These are phyloP conservation scores for Masnerella sp. DNA, from an alignment of 2,888 invertebrate genomes.

Conservation along the genomic window DNA sequence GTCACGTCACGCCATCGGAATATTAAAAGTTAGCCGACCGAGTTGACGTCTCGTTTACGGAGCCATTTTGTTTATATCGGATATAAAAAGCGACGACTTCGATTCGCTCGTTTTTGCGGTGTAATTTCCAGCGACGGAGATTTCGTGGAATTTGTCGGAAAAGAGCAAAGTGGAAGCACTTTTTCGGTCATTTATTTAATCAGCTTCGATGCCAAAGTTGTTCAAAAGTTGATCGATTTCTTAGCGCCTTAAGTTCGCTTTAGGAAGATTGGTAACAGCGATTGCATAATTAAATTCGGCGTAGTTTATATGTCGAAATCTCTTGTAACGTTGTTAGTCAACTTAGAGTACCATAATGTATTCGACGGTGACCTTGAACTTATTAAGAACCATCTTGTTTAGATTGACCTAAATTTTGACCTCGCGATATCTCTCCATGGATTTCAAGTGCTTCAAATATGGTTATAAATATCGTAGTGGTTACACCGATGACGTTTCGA, in stretches of 20 bases:
- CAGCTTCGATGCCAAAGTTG: too few species aligned
- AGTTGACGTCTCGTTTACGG: too few species aligned
- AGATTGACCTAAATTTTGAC: constrained; percentile 29
- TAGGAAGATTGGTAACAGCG: neutral
- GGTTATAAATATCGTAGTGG: constrained; percentile 2
- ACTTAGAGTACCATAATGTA: constrained; percentile 23
- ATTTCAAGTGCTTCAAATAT: constrained; percentile 2
- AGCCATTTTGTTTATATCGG: too few species aligned
- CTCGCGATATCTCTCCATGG: constrained; percentile 7
- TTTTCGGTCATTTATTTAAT: too few species aligned
- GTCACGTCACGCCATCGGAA: too few species aligned
- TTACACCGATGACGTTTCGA: neutral
- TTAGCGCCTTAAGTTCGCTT: too few species aligned
- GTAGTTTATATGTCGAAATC: constrained; percentile 9
- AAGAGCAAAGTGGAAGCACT: too few species aligned
- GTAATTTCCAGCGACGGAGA: too few species aligned
- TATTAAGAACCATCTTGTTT: constrained; percentile 24
- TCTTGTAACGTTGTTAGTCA: constrained; percentile 22
- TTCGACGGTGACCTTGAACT: constrained; percentile 28
- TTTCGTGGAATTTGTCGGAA: too few species aligned
- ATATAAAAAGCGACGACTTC: too few species aligned
- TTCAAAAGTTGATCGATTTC: neutral
- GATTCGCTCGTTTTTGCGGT: too few species aligned
- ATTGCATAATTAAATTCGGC: neutral
- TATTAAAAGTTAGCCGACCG: too few species aligned